Evolutionary conservation across 2,888 invertebrate genomes (phyloP).

Genomic region (Neria commutata): DNA sequence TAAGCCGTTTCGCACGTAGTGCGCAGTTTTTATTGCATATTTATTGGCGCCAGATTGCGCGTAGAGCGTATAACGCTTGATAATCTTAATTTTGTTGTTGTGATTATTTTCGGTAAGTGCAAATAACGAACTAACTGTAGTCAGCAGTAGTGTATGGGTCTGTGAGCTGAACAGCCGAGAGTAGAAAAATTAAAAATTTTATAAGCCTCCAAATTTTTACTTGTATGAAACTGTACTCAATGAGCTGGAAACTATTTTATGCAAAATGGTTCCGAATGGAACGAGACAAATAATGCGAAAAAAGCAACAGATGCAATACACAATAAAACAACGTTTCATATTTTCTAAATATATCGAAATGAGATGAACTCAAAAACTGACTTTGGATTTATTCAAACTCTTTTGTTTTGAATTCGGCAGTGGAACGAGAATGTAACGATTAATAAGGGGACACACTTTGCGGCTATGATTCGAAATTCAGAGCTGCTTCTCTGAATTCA

Average conservation of each 20-base stretch:
- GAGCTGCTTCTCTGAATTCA: no score
- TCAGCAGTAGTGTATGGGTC: background rate
- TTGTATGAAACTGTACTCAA: background rate
- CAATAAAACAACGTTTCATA: conserved; percentile 30
- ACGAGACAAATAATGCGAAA: conserved; percentile 11
- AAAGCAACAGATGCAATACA: no score
- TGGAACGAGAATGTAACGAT: no score
- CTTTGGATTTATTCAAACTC: background rate
- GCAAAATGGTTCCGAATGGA: conserved; percentile 39
- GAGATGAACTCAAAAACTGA: conserved; percentile 25
- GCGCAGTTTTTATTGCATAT: conserved; percentile 13
- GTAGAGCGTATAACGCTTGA: background rate
- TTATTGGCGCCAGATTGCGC: background rate
- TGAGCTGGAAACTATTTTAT: conserved; percentile 38
- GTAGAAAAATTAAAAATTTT: no score
- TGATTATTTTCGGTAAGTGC: no score
- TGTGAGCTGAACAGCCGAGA: no score
- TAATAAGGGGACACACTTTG: no score
- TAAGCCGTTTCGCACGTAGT: conserved; percentile 16
- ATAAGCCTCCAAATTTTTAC: background rate
- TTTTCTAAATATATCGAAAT: conserved; percentile 41
- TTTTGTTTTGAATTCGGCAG: no score
- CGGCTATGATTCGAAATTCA: no score
- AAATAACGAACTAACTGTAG: background rate
- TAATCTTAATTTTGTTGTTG: no score